These are phyloP conservation scores for Lipophrys pholis DNA, from an alignment of 2,113 vertebrate genomes.

Conservation along the genomic window DNA sequence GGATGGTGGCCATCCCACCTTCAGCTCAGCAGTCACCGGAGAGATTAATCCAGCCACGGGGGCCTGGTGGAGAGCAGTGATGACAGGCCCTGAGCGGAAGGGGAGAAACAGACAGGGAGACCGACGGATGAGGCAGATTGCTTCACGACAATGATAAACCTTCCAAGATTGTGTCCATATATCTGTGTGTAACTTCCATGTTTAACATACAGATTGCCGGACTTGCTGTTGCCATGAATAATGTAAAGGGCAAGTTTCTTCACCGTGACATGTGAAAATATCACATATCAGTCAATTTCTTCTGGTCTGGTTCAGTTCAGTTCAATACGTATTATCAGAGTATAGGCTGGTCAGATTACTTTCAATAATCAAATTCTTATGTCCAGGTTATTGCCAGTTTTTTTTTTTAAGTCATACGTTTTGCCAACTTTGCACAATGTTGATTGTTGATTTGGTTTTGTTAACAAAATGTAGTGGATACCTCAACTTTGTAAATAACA, in stretches of 20 bases:
- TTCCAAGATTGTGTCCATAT: slow-evolving; percentile 47
- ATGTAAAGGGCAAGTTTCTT: slow-evolving; percentile 15
- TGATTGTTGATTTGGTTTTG: too few species aligned
- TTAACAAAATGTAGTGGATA: too few species aligned
- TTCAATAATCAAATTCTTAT: too few species aligned
- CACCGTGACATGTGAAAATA: not conserved
- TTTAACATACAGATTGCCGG: slow-evolving; percentile 51
- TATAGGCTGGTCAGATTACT: too few species aligned
- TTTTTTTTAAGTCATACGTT: too few species aligned
- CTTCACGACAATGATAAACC: slow-evolving; percentile 50
- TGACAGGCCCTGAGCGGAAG: slow-evolving; percentile 45
- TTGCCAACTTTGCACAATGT: too few species aligned
- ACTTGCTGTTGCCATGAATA: slow-evolving; percentile 9
- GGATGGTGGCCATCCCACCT: slow-evolving; percentile 58
- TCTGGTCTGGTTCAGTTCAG: not conserved
- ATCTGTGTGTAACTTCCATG: slow-evolving; percentile 43
- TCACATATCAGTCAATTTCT: not conserved
- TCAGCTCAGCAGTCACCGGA: slow-evolving; percentile 59
- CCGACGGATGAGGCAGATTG: slow-evolving; percentile 40
- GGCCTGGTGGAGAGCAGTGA: slow-evolving; percentile 42
- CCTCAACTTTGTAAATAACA: too few species aligned
- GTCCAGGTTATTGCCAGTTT: too few species aligned
- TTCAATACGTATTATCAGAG: too few species aligned
- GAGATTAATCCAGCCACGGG: slow-evolving; percentile 74
- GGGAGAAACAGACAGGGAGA: slow-evolving; percentile 38